Conservation (phyloP, 2,888 invertebrate species). For the Agriopis leucophaearia region DNA sequence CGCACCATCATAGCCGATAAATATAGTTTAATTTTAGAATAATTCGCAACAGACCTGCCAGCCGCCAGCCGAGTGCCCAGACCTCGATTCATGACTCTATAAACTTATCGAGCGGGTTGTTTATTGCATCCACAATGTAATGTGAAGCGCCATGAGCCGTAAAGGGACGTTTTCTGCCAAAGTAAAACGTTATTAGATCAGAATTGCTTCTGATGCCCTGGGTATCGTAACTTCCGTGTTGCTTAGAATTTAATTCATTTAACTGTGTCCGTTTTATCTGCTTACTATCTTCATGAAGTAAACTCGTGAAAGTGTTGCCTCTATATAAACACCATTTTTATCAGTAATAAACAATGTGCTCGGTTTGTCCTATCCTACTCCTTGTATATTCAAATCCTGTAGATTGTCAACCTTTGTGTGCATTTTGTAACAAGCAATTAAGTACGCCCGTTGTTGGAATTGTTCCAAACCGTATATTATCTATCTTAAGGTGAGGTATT, state of each 20-base stretch:
- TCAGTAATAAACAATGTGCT: constrained; percentile 11
- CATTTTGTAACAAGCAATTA: constrained; percentile 25
- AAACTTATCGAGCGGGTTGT: constrained; percentile 64
- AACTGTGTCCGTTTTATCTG: background rate
- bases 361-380: background rate
- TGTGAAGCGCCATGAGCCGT: constrained; percentile 51
- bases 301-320: background rate
- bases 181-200: constrained; percentile 51
- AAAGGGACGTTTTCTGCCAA: constrained; percentile 50
- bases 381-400: constrained; percentile 15
- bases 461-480: constrained; percentile 23
- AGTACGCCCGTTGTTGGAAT: constrained; percentile 15
- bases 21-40: constrained; percentile 77
- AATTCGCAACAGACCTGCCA: constrained; percentile 68
- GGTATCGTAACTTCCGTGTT: constrained; percentile 38
- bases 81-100: constrained; percentile 66
- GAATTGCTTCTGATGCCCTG: constrained; percentile 42
- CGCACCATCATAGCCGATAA: constrained; percentile 66
- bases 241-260: constrained; percentile 18
- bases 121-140: constrained; percentile 63
- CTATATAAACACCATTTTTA: background rate
- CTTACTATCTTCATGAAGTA: background rate
- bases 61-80: constrained; percentile 34
- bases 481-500: too few species aligned
- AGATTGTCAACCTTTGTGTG: constrained; percentile 23